Evolutionary conservation across 1,140 invertebrate genomes (phyloP), one percentile per base, ranked within the genome.

Genomic region (Wasmannia auropunctata): DNA sequence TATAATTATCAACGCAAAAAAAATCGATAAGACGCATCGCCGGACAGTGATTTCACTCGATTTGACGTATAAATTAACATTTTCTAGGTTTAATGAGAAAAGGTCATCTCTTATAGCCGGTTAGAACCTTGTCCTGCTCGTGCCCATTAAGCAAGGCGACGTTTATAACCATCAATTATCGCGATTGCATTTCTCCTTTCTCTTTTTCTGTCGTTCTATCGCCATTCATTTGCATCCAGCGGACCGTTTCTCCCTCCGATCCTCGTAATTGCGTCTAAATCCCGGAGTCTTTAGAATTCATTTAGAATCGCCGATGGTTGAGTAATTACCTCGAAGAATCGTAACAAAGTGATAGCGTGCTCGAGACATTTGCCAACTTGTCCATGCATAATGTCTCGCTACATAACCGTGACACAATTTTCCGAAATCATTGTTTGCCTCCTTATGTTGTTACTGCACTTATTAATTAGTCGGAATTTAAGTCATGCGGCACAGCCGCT

Each of bases 81-180:
- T 86, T 86, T 69, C 43, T 60, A 86, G 60, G n/a, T n/a, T n/a
- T n/a, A n/a, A 58, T 70, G 22, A 54, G 87, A 75, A 88, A 89
- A 88, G 83, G 65, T 89, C 80, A 46, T 8, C 19, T 54, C 86
- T n/a, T n/a, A 25, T 77, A 46, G 19, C n/a, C 43, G 51, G 49
- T 34, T 14, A 34, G 28, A 10, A 74, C 81, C 69, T 46, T n/a
- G n/a, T 49, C 54, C n/a, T 40, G 11, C 25, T 85, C 72, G 22
- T 67, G 56, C 25, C 54, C 40, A 56, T 72, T 85, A 62, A 88
- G 31, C 10, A 56, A 72, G 46, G 28, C 46, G 19, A 84, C 85
- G 76, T 72, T 86, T 89, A 87, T 80, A 86, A 89, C 58, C 72
- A 51, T 89, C 87, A 90, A 90, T 90, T 90, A 87, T 46, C 49